A percentile compares a stretch with the other conserved stretches of the same genome.
These are phyloP conservation scores for Oscheius sp. DNA, from an alignment of 2,888 invertebrate species.

Conservation along the genomic window DNA sequence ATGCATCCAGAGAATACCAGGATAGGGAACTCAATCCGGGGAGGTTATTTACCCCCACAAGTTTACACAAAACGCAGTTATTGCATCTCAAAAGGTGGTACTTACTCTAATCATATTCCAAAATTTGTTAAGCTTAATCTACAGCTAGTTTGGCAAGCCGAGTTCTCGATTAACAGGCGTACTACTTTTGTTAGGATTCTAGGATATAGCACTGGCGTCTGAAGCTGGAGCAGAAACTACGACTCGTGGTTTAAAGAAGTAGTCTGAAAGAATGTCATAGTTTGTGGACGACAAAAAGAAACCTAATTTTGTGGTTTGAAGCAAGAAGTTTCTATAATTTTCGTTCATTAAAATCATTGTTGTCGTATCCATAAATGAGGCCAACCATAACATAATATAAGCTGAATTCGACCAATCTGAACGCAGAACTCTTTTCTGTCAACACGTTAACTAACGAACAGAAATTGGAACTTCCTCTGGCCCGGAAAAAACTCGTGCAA, in stretches of 20 bases:
- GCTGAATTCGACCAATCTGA: background rate
- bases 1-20: no score
- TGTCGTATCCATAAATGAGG: background rate
- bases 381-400: conserved; percentile 3
- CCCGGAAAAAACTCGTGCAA: background rate
- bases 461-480: no score
- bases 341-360: conserved; percentile 24
- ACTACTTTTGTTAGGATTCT: no score
- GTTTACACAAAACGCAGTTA: no score
- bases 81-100: no score
- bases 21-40: no score
- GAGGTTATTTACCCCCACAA: no score
- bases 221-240: background rate
- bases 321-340: conserved; percentile 3
- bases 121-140: no score
- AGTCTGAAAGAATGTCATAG: background rate
- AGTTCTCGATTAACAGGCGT: no score
- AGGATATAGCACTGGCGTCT: background rate
- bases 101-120: no score
- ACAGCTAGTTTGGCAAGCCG: no score
- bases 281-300: background rate
- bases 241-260: background rate
- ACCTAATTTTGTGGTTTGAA: conserved; percentile 8
- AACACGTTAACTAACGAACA: background rate
- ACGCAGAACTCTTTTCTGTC: background rate